These are phyloP conservation scores for Paracanthobrama guichenoti DNA, from an alignment of 2,113 vertebrate genomes.

Conservation along the genomic window DNA sequence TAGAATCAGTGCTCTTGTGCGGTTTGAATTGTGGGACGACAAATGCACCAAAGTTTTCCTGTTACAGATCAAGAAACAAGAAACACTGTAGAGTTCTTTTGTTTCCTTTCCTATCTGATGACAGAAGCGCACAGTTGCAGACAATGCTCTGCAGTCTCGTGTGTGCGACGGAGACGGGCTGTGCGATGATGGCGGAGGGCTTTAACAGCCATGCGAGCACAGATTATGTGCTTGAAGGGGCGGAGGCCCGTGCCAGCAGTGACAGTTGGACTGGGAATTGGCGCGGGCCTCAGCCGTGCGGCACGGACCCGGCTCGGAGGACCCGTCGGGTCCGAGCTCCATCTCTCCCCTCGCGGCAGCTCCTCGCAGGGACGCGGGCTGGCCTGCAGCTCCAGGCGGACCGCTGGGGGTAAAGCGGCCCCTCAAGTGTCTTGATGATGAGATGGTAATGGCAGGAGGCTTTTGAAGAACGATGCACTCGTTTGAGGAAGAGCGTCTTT, in stretches of 20 bases:
- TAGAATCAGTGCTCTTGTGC: conserved; percentile 8
- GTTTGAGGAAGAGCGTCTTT: conserved; percentile 76
- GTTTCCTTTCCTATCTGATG: conserved; percentile 61
- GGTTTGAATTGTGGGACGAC: conserved; percentile 17
- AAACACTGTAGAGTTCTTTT: conserved; percentile 58
- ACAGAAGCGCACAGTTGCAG: conserved; percentile 55
- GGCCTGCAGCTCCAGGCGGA: conserved; percentile 64
- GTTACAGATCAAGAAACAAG: conserved; percentile 66
- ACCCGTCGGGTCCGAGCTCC: conserved; percentile 73
- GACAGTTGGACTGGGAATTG: conserved; percentile 84
- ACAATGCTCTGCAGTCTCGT: conserved; percentile 61
- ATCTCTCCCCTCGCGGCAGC: conserved; percentile 54
- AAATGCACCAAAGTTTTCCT: conserved; percentile 57
- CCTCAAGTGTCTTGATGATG: conserved; percentile 70
- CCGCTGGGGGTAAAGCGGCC: conserved; percentile 67
- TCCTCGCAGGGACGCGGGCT: conserved; percentile 64
- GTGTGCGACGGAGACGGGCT: conserved; percentile 50
- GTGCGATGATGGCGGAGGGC: conserved; percentile 68
- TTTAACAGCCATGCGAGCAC: conserved; percentile 77
- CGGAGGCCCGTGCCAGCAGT: conserved; percentile 74
- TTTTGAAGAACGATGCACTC: conserved; percentile 72
- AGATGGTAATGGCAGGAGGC: conserved; percentile 68
- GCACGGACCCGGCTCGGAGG: conserved; percentile 71
- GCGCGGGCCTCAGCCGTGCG: conserved; percentile 66
- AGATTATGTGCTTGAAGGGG: conserved; percentile 81